Percentiles rank a stretch among this genome's conserved stretches.
phyloP scores from a whole-genome alignment of 2,888 invertebrate species.

The Agrochola lychnidis region DNA sequence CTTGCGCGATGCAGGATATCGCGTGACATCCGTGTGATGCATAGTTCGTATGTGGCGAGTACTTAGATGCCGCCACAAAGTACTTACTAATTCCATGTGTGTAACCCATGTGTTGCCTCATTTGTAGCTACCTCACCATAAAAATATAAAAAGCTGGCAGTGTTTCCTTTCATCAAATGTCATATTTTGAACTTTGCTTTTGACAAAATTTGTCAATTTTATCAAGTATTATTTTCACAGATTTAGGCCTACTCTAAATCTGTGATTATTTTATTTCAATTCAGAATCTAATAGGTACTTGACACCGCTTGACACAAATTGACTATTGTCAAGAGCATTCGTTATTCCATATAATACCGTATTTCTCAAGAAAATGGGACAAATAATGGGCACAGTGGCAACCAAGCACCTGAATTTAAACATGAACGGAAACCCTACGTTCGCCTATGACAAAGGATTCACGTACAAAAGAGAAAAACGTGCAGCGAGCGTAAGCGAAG shows the following conservation, averaged over 20 bases:
- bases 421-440: slow-evolving; percentile 90
- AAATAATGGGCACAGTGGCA: slow-evolving; percentile 73
- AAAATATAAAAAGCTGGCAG: slow-evolving; percentile 7
- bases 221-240: too few relatives aligned
- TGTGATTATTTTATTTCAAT: not conserved
- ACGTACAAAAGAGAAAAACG: slow-evolving; percentile 92
- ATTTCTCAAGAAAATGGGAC: slow-evolving; percentile 74
- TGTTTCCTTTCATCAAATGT: slow-evolving; percentile 4
- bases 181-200: not conserved
- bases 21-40: too few relatives aligned
- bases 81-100: not conserved
- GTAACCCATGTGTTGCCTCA: not conserved
- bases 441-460: slow-evolving; percentile 93
- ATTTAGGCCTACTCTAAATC: too few relatives aligned
- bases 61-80: too few relatives aligned
- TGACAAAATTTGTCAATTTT: slow-evolving; percentile 6
- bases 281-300: not conserved
- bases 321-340: slow-evolving; percentile 1
- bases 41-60: too few relatives aligned
- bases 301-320: not conserved
- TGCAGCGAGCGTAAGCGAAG: slow-evolving; percentile 93
- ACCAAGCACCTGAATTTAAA: slow-evolving; percentile 76
- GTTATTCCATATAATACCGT: not conserved
- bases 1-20: too few relatives aligned
- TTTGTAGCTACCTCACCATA: not conserved